A percentile compares a stretch with the other conserved stretches of the same genome.
Conservation (phyloP, 2,888 invertebrate genomes). For the Nesidiocoris tenuis region DNA sequence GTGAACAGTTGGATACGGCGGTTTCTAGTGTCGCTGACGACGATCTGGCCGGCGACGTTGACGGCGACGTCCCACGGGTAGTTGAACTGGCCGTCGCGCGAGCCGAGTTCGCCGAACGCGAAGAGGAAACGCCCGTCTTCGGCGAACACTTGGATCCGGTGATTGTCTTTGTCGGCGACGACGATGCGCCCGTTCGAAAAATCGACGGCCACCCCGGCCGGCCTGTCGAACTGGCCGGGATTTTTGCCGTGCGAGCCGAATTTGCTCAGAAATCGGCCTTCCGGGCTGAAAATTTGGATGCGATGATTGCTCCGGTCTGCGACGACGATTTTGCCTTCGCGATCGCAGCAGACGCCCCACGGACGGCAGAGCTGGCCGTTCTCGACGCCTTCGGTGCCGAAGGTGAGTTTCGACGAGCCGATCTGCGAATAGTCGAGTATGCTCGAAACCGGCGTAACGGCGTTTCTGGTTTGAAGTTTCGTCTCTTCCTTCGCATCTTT, state of each 20-base stretch:
- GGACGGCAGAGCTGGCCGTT: constrained; percentile 61
- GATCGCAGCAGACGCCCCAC: constrained; percentile 79
- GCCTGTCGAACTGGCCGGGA: constrained; percentile 86
- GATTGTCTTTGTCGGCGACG: constrained; percentile 95
- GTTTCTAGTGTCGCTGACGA: constrained; percentile 90
- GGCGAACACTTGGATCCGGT: constrained; percentile 76
- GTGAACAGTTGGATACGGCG: constrained; percentile 86
- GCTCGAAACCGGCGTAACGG: not conserved
- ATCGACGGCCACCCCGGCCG: constrained; percentile 86
- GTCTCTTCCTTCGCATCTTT: not conserved
- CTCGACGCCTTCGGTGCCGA: constrained; percentile 60
- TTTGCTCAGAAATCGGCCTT: constrained; percentile 69
- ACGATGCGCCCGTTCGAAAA: constrained; percentile 71
- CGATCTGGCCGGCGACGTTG: constrained; percentile 75
- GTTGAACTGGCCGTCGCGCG: constrained; percentile 83
- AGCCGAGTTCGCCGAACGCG: constrained; percentile 85
- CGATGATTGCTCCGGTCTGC: constrained; percentile 80
- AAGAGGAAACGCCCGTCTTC: constrained; percentile 74
- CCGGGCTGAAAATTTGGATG: constrained; percentile 71
- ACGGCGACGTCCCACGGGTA: constrained; percentile 97
- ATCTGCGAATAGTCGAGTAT: constrained; percentile 44
- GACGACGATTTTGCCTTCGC: constrained; percentile 72
- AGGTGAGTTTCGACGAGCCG: constrained; percentile 53
- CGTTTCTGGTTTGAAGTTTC: not conserved
- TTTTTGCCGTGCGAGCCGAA: constrained; percentile 74